Conservation (phyloP, 1,140 invertebrate species). For the Drosophila jambulina region DNA sequence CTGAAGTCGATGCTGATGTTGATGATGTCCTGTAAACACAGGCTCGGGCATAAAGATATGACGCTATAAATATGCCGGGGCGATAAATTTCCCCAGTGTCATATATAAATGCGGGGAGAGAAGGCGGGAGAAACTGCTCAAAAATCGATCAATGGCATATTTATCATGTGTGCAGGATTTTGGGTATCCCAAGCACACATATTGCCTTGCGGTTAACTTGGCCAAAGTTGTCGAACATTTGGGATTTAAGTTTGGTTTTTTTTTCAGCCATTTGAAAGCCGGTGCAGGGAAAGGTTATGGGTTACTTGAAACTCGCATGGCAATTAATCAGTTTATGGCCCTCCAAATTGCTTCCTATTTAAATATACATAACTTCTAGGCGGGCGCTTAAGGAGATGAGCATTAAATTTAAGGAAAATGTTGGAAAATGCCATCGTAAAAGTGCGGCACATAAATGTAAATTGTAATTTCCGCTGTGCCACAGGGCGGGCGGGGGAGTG, state of each 20-base stretch:
- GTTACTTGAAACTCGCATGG: conserved; percentile 1
- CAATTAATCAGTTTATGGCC: conserved; percentile 39
- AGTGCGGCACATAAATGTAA: conserved; percentile 57
- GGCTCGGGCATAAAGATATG: conserved; percentile 67
- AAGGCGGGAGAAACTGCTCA: conserved; percentile 48
- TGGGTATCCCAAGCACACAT: conserved; percentile 10
- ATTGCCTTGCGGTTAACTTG: conserved; percentile 35
- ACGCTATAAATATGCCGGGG: conserved; percentile 77
- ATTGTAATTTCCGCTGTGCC: conserved; percentile 61
- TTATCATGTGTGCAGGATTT: conserved; percentile 65
- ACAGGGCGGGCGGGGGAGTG: background rate
- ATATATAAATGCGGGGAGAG: background rate
- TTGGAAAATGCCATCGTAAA: conserved; percentile 59
- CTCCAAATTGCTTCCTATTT: conserved; percentile 42
- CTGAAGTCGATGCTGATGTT: conserved; percentile 35
- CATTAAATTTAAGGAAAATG: conserved; percentile 66
- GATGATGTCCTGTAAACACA: conserved; percentile 78
- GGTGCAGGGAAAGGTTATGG: background rate
- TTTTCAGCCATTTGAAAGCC: background rate
- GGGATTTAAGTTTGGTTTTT: conserved; percentile 6
- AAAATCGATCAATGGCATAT: conserved; percentile 84
- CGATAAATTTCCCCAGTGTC: conserved; percentile 71
- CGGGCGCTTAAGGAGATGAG: conserved; percentile 28
- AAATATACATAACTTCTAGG: conserved; percentile 40
- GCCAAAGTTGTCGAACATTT: conserved; percentile 26